A percentile compares a stretch with the other conserved stretches of the same genome.
phyloP scores from a whole-genome alignment of 2,888 invertebrate genomes.

The Ennomos quercinarius region DNA sequence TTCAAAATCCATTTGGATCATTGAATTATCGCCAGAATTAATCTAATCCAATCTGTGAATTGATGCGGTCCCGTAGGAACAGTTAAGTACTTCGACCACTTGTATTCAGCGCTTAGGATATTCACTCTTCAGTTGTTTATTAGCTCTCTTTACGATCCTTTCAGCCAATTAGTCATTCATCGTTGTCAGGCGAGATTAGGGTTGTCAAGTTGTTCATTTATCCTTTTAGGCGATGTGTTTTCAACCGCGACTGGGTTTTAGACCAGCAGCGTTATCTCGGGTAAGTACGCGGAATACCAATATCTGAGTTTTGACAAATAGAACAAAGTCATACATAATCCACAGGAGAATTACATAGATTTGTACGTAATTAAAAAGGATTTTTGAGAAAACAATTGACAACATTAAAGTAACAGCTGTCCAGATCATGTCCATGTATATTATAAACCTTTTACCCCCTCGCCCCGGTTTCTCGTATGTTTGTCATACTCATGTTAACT shows the following conservation, averaged over 20 bases:
- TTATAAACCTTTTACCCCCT: too few relatives aligned
- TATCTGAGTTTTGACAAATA: too few relatives aligned
- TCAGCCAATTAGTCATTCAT: conserved; percentile 29
- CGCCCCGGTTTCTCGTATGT: too few relatives aligned
- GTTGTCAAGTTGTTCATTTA: background rate
- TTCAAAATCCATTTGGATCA: conserved; percentile 2
- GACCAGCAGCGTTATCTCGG: too few relatives aligned
- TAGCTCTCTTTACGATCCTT: conserved; percentile 22
- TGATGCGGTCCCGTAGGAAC: background rate
- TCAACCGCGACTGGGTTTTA: too few relatives aligned
- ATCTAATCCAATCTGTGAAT: conserved; percentile 8
- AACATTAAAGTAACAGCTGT: too few relatives aligned
- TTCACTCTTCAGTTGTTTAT: conserved; percentile 14
- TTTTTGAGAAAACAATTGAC: background rate
- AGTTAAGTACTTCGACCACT: conserved; percentile 5
- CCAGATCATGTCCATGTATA: too few relatives aligned
- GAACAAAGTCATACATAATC: too few relatives aligned
- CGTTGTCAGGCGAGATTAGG: conserved; percentile 9
- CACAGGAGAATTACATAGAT: too few relatives aligned
- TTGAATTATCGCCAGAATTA: conserved; percentile 9
- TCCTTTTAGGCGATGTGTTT: too few relatives aligned
- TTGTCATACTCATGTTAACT: too few relatives aligned
- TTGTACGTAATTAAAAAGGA: background rate
- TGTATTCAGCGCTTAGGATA: conserved; percentile 6
- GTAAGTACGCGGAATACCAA: too few relatives aligned